Conservation (phyloP, 2,888 invertebrate genomes). For the Apotomis capreana region DNA sequence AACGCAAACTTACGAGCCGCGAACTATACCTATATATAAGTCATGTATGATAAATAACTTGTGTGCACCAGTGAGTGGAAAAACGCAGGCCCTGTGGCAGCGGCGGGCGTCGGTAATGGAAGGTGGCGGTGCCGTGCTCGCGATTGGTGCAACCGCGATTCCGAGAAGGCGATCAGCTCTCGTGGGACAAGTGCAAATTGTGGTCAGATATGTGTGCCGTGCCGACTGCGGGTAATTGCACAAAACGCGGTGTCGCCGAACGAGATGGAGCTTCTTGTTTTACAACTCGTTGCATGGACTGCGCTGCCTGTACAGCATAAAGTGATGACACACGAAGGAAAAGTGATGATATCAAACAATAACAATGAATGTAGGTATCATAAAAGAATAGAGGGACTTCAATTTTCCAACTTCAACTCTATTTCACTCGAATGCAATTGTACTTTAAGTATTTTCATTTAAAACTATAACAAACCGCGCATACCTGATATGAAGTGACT, state of each 20-base stretch:
- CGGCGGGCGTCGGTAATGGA: not conserved
- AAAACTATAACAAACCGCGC: no score
- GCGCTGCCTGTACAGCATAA: constrained; percentile 1
- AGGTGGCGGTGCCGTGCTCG: constrained; percentile 47
- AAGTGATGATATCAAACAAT: no score
- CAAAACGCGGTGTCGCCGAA: constrained; percentile 66
- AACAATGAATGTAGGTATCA: no score
- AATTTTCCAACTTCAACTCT: no score
- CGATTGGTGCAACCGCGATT: constrained; percentile 76
- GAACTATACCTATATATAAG: no score
- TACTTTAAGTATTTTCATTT: no score
- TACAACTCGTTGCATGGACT: constrained; percentile 51
- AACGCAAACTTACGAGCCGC: no score
- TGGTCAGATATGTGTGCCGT: constrained; percentile 74
- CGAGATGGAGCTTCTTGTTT: constrained; percentile 57
- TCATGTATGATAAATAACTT: not conserved
- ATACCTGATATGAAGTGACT: no score
- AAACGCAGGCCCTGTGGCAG: not conserved
- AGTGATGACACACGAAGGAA: no score
- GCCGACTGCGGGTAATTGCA: constrained; percentile 79
- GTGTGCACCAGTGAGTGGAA: not conserved
- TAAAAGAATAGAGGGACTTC: no score
- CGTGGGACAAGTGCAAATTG: constrained; percentile 77
- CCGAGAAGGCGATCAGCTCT: constrained; percentile 76
- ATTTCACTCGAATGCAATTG: no score